Percentiles rank a stretch among this genome's conserved stretches.
phyloP scores from a whole-genome alignment of 2,888 invertebrate genomes.

The Drosophila kambysellisi region DNA sequence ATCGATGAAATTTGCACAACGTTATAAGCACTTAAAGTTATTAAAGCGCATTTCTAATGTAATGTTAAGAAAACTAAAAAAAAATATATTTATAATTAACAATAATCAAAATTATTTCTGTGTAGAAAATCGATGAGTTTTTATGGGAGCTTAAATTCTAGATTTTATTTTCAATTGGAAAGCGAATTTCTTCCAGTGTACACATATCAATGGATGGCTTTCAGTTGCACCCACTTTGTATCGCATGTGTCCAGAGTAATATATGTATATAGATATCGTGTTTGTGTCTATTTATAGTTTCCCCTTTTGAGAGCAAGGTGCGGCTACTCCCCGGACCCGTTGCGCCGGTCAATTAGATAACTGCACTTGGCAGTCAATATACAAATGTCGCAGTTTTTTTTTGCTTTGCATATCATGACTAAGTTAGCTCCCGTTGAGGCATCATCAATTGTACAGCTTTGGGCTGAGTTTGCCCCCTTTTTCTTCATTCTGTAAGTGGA shows the following conservation, averaged over 20 bases:
- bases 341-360: slow-evolving; percentile 56
- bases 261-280: slow-evolving; percentile 45
- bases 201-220: slow-evolving; percentile 12
- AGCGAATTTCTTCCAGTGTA: slow-evolving; percentile 8
- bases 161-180: not conserved
- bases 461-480: slow-evolving; percentile 18
- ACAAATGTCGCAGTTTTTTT: slow-evolving; percentile 44
- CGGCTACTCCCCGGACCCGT: slow-evolving; percentile 23
- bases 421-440: slow-evolving; percentile 5
- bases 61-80: not conserved
- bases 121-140: not conserved
- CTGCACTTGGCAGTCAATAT: slow-evolving; percentile 62
- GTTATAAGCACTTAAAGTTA: not conserved
- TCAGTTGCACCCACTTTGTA: slow-evolving; percentile 23
- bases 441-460: slow-evolving; percentile 27
- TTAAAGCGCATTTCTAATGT: not conserved
- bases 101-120: not conserved
- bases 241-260: slow-evolving; percentile 33
- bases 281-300: slow-evolving; percentile 52
- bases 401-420: slow-evolving; percentile 51
- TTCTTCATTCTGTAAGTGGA: slow-evolving; percentile 19
- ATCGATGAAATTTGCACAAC: not conserved
- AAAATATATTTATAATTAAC: not conserved
- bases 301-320: slow-evolving; percentile 30
- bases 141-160: not conserved